Evolutionary conservation across 2,113 vertebrate species (phyloP), one percentile per base, ranked within the genome.

Genomic region (Oryzias javanicus): DNA sequence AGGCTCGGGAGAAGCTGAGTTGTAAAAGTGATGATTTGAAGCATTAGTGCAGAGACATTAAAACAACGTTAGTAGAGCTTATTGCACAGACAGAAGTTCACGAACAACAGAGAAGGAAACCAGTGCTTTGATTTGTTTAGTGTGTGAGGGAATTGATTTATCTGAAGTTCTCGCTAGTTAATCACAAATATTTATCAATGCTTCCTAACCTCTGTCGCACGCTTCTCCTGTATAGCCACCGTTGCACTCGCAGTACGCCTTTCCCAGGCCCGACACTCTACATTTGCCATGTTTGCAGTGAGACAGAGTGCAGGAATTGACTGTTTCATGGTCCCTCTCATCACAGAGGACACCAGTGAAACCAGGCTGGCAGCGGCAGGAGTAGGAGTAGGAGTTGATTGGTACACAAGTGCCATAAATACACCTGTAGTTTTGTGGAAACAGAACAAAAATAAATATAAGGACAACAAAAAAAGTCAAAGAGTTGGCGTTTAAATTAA

Each of bases 321-420:
- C 70, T 20, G 93, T 81, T 49, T 94, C 94, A 81, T 92, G 86
- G 58, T 87, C 93, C 70, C 94, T 93, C 85, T 95, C 95, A 22
- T 97, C 96, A 66, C 97, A 99, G 56, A 99, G 93, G 27, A 98
- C 95, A 0, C 96, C 96, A 3, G 88, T 88, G 24, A 94, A 95
- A 62, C 96, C 97, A 29, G 93, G 93, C 83, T 94, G 93, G 89
- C 97, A 99, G 86, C 95, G 94, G 82, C 97, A 99, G 82, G 97
- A 99, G 89, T 99, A 99, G 64, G 97, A 99, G 91, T 97, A 98
- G 0, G 96, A 95, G 85, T 98, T 98, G 91, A 98, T 97, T 60
- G 96, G 94, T 78, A 96, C 83, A 88, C 97, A 99, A 70, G 93
- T 93, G 60, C 97, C 97, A 14, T 95, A 95, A 24, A 96, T 90